These are phyloP conservation scores for Argentina silus DNA, from an alignment of 2,797 vertebrate species.

Conservation along the genomic window DNA sequence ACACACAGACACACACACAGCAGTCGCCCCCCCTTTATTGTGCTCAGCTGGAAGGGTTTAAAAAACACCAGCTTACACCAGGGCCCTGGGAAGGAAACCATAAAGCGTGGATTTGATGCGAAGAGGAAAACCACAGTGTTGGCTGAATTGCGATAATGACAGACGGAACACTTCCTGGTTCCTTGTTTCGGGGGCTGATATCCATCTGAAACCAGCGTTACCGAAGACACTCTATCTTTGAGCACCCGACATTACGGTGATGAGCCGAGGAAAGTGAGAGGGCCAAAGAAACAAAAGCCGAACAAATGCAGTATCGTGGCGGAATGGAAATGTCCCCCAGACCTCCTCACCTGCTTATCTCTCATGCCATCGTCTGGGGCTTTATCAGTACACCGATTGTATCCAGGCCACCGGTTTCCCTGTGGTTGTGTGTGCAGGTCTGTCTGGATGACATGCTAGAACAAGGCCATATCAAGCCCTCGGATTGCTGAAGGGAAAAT, in stretches of 20 bases:
- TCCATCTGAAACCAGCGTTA: conserved; percentile 61
- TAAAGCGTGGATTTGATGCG: conserved; percentile 66
- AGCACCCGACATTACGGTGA: conserved; percentile 44
- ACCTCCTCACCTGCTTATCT: conserved; percentile 64
- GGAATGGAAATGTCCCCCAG: conserved; percentile 49
- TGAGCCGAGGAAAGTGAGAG: neutral
- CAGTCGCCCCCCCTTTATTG: conserved; percentile 53
- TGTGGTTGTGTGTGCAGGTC: conserved; percentile 31
- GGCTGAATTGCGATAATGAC: conserved; percentile 69
- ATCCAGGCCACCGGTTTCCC: conserved; percentile 44
- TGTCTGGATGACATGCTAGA: conserved; percentile 34
- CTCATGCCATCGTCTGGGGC: conserved; percentile 64
- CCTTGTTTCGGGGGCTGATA: conserved; percentile 66
- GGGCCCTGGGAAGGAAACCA: conserved; percentile 61
- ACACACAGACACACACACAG: conserved; percentile 13
- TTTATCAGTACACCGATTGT: conserved; percentile 54
- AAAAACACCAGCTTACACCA: conserved; percentile 42
- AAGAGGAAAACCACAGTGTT: conserved; percentile 66
- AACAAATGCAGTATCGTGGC: conserved; percentile 52
- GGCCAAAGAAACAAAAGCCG: neutral
- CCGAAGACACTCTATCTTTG: conserved; percentile 51
- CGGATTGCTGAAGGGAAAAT: conserved; percentile 17
- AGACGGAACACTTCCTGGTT: conserved; percentile 73
- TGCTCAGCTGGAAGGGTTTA: conserved; percentile 68
- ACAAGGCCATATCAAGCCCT: conserved; percentile 31